Base-by-base conservation (phyloP, 2,888 invertebrate species). In the Arctia plantaginis region DNA sequence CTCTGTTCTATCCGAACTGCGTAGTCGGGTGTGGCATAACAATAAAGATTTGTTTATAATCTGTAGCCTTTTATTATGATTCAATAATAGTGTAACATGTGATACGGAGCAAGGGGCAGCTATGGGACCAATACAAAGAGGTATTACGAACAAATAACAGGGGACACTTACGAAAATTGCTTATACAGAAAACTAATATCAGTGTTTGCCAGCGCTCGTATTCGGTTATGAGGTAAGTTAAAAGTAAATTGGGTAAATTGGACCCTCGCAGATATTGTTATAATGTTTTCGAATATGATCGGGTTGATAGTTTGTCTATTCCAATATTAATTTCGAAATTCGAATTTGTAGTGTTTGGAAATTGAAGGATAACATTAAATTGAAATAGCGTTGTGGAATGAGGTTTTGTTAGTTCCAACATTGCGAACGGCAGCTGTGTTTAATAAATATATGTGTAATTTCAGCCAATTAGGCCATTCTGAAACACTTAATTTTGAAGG, bases 111-210 rank as follows among this genome's bases (percentile, higher is more conserved):
- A 82, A 76, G 83, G 78, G 85, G 81, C 87, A 89, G 82, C 87
- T 85, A 87, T 84, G 86, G 89, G 89, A 87, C 87, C 88, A 90
- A 87, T 89, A 85, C 82, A 85, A 84, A 85, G 84, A 80, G 82
- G 90, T 90, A 93, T 94, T 92, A 91, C 91, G 89, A 86, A 86
- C 90, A 89, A 93, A 94, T 93, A 93, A 93, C 91, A 89, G 89
- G 91, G 92, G 93, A 95, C 94, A 94, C 94, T 95, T 94, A 93
- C 92, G 90, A 93, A 94, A 95, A 95, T 94, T 95, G 95, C 95
- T 95, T 94, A 92, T 93, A 94, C 90, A 94, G 95, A 94, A 94
- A 95, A 95, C 94, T 95, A 95, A 95, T 95, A 95, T 94, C 94
- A 92, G 92, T 95, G 94, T 94, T 94, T 94, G 93, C 93, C 93